A percentile compares a stretch with the other conserved stretches of the same genome.
Evolutionary conservation across 2,888 invertebrate genomes (phyloP).

Genomic region (Drosophila cognata): DNA sequence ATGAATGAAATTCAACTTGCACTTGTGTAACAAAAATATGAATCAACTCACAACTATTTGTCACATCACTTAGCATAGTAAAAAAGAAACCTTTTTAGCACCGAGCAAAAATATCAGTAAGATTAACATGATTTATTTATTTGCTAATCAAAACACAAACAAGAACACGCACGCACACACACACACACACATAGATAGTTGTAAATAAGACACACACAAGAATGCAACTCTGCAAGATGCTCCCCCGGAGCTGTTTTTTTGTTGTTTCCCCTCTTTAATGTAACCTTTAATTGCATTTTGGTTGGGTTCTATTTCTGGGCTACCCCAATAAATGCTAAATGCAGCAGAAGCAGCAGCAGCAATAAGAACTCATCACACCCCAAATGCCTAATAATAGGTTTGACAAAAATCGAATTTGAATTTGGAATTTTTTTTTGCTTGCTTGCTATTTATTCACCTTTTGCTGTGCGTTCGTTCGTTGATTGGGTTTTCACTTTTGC

Average conservation of each 20-base stretch:
- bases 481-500: conserved; percentile 72
- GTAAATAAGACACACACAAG: conserved; percentile 32
- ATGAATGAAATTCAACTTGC: conserved; percentile 57
- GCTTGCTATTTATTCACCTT: conserved; percentile 71
- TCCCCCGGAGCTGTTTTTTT: conserved; percentile 61
- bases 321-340: conserved; percentile 28
- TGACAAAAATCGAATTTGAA: conserved; percentile 50
- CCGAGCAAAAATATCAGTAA: conserved; percentile 48
- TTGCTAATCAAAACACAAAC: conserved; percentile 74
- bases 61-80: conserved; percentile 50
- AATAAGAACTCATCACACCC: conserved; percentile 50
- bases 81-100: conserved; percentile 51
- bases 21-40: conserved; percentile 54
- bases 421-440: conserved; percentile 41
- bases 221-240: conserved; percentile 23
- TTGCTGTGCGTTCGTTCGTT: conserved; percentile 61
- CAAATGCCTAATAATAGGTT: conserved; percentile 51
- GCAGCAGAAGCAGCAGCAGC: conserved; percentile 17
- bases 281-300: conserved; percentile 26
- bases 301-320: conserved; percentile 59
- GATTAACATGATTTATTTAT: conserved; percentile 52
- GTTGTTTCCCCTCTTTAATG: neutral
- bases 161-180: conserved; percentile 35
- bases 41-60: conserved; percentile 61
- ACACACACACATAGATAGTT: conserved; percentile 2